A percentile compares a stretch with the other conserved stretches of the same genome.
phyloP scores from a whole-genome alignment of 1,140 invertebrate species.

The Sycophila sp. region DNA sequence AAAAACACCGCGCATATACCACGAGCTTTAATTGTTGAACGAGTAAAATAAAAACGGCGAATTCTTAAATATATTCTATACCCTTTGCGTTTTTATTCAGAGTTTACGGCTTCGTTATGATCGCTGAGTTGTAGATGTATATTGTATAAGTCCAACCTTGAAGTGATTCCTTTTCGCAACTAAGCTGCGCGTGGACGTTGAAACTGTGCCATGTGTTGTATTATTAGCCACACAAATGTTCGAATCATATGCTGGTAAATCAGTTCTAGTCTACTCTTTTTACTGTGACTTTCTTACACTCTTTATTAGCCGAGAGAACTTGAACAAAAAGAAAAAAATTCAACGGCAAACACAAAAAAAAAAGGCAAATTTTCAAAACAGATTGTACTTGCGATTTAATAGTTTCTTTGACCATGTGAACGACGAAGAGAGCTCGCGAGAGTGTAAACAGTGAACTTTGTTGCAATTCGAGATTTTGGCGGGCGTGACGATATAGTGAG shows the following conservation, averaged over 20 bases:
- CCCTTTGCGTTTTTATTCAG: no score
- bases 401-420: neutral
- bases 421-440: neutral
- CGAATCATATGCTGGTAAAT: slow-evolving; percentile 19
- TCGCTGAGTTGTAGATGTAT: slow-evolving; percentile 8
- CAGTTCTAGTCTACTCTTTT: slow-evolving; percentile 30
- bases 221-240: slow-evolving; percentile 32
- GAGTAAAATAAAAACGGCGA: neutral
- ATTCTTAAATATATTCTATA: no score
- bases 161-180: slow-evolving; percentile 34
- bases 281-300: slow-evolving; percentile 32
- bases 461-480: slow-evolving; percentile 21
- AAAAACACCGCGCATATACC: neutral
- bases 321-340: no score
- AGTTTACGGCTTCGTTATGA: neutral
- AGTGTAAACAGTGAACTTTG: slow-evolving; percentile 15
- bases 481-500: neutral
- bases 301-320: slow-evolving; percentile 21
- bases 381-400: neutral
- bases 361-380: no score
- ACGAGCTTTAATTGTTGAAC: slow-evolving; percentile 1
- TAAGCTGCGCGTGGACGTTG: slow-evolving; percentile 17
- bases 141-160: slow-evolving; percentile 5
- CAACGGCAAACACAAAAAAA: neutral
- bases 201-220: slow-evolving; percentile 38